These are phyloP conservation scores for Catostomus latipinnis DNA, from an alignment of 2,797 vertebrate genomes.

Conservation along the genomic window DNA sequence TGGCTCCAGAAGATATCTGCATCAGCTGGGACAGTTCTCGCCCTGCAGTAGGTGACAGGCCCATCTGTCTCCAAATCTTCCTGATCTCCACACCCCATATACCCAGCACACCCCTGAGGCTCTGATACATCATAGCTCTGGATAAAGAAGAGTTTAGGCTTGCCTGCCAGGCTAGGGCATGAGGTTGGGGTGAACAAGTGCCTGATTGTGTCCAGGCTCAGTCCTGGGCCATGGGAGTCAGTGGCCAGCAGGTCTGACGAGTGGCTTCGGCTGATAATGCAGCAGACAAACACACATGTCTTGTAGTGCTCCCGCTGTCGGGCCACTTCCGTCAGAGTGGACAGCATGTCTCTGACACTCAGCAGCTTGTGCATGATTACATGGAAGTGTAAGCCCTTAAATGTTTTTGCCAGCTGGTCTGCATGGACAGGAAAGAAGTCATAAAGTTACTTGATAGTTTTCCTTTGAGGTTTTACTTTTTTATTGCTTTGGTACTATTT, in stretches of 20 bases:
- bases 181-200: slow-evolving; percentile 76
- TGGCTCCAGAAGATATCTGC: slow-evolving; percentile 94
- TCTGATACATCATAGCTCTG: slow-evolving; percentile 81
- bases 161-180: slow-evolving; percentile 84
- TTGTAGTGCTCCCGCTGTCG: slow-evolving; percentile 64
- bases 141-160: slow-evolving; percentile 95
- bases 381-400: slow-evolving; percentile 78
- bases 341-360: slow-evolving; percentile 37
- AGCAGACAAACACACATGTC: slow-evolving; percentile 82
- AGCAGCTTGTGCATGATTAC: slow-evolving; percentile 72
- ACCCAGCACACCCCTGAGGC: slow-evolving; percentile 37
- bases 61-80: slow-evolving; percentile 80
- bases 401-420: slow-evolving; percentile 81
- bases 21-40: slow-evolving; percentile 73
- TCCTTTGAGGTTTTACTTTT: too few relatives aligned
- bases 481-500: too few relatives aligned
- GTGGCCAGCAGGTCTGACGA: slow-evolving; percentile 78
- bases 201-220: slow-evolving; percentile 77
- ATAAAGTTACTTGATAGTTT: too few relatives aligned
- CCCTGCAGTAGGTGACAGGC: neutral
- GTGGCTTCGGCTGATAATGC: slow-evolving; percentile 86
- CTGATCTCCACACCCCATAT: neutral
- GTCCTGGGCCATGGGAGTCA: slow-evolving; percentile 64
- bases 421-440: slow-evolving; percentile 49
- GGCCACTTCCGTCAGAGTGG: slow-evolving; percentile 65